These are phyloP conservation scores for Xanthorhoe spadicearia DNA, from an alignment of 2,888 invertebrate genomes.

Conservation along the genomic window DNA sequence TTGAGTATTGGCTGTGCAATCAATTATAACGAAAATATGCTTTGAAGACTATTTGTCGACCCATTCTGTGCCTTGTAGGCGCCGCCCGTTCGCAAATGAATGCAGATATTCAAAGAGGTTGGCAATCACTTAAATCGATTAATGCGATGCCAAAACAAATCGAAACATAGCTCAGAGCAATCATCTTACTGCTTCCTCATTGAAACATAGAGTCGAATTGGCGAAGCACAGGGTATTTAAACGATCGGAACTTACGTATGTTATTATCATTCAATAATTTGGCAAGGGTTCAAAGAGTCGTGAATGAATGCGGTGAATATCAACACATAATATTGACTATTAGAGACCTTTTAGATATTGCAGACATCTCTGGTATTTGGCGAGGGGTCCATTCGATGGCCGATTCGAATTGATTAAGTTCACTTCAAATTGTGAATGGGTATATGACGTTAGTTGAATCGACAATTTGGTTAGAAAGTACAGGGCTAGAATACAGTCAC, in stretches of 20 bases:
- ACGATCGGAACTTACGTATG: background rate
- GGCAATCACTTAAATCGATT: background rate
- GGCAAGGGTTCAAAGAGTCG: conserved; percentile 11
- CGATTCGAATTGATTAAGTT: conserved; percentile 20
- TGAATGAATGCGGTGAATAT: conserved; percentile 1
- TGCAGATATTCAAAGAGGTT: background rate
- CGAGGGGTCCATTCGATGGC: conserved; percentile 24
- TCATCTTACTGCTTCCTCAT: too few species aligned
- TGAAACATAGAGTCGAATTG: background rate
- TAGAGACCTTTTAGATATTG: background rate
- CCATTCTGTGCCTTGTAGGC: background rate
- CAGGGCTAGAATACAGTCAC: background rate
- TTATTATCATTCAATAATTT: background rate
- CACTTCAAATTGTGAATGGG: conserved; percentile 13
- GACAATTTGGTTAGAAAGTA: background rate
- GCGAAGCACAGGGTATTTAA: background rate
- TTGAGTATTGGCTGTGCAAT: conserved; percentile 38
- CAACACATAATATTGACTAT: conserved; percentile 4
- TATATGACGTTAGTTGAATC: conserved; percentile 11
- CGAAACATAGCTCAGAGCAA: too few species aligned
- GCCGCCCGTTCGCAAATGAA: background rate
- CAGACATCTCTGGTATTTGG: conserved; percentile 11
- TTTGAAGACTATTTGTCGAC: background rate
- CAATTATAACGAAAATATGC: background rate
- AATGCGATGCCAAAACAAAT: background rate